These are phyloP conservation scores for Calyptommatus sinebrachiatus DNA, from an alignment of 2,113 vertebrate genomes.

Conservation along the genomic window DNA sequence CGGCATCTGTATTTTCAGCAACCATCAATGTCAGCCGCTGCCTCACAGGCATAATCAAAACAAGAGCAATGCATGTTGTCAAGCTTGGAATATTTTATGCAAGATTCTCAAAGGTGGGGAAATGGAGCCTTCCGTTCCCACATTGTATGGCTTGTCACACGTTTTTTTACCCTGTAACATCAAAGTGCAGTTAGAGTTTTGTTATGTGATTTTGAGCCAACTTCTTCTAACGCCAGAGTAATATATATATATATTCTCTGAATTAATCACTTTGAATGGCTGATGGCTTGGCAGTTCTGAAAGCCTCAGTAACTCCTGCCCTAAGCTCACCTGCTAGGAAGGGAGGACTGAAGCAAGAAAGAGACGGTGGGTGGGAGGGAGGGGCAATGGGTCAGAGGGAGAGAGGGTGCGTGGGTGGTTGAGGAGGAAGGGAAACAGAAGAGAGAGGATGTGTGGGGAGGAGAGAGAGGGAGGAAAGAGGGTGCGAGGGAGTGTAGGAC, in stretches of 20 bases:
- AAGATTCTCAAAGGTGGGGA: constrained; percentile 7
- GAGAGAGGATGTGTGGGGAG: too few relatives aligned
- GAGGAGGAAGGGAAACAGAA: too few relatives aligned
- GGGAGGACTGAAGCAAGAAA: too few relatives aligned
- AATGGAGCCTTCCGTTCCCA: background rate
- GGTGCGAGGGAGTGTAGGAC: too few relatives aligned
- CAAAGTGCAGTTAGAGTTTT: constrained; percentile 11
- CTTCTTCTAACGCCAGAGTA: background rate
- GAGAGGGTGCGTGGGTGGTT: too few relatives aligned
- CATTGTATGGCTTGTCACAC: constrained; percentile 27
- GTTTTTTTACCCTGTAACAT: constrained; percentile 20
- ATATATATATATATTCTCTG: constrained; percentile 14
- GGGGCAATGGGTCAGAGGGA: too few relatives aligned
- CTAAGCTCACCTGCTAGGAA: background rate
- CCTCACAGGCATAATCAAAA: constrained; percentile 43
- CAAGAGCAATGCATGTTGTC: constrained; percentile 37
- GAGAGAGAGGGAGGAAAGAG: too few relatives aligned
- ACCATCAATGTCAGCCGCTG: constrained; percentile 4
- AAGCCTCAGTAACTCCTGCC: constrained; percentile 22
- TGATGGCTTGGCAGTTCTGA: constrained; percentile 12
- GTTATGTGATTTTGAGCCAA: constrained; percentile 33
- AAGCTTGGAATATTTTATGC: constrained; percentile 17
- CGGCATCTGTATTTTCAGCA: constrained; percentile 30
- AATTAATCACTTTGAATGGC: constrained; percentile 35
- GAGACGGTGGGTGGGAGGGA: too few relatives aligned